phyloP scores from a whole-genome alignment of 2,113 vertebrate genomes.

The Mustela lutreola region DNA sequence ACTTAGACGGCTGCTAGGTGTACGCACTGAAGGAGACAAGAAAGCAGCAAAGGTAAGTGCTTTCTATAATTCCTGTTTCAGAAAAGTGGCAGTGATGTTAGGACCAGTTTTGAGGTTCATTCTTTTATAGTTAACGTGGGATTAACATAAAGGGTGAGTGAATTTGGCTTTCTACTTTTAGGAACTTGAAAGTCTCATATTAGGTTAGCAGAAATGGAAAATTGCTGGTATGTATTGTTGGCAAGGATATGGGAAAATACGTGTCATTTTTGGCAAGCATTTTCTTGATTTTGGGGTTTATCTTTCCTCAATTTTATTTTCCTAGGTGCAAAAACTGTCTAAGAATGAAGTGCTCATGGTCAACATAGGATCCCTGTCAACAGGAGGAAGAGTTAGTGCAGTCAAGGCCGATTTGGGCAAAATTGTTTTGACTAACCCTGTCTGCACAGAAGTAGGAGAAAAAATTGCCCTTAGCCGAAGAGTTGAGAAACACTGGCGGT shows the following conservation, averaged over 20 bases:
- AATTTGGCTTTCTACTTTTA: conserved; percentile 38
- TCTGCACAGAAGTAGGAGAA: conserved; percentile 99
- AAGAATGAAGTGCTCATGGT: conserved; percentile 99
- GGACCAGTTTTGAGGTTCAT: conserved; percentile 1
- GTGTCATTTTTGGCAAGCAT: conserved; percentile 17
- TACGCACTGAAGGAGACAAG: conserved; percentile 99
- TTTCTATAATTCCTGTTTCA: conserved; percentile 31
- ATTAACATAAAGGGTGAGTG: background rate
- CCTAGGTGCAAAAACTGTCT: conserved; percentile 97
- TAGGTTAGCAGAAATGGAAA: conserved; percentile 19
- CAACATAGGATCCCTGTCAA: conserved; percentile 98
- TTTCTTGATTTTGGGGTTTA: conserved; percentile 12
- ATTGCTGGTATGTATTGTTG: conserved; percentile 10
- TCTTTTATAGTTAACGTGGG: conserved; percentile 8
- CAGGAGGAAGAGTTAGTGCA: conserved; percentile 97
- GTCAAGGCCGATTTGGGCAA: conserved; percentile 99
- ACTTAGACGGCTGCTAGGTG: conserved; percentile 95
- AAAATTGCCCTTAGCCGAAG: conserved; percentile 99
- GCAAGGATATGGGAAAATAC: conserved; percentile 47
- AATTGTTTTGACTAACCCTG: conserved; percentile 98
- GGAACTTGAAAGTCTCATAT: conserved; percentile 31
- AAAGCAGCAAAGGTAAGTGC: conserved; percentile 96
- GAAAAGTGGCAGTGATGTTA: background rate
- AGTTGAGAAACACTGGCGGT: conserved; percentile 99
- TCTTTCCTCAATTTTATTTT: conserved; percentile 56